Evolutionary conservation across 2,888 invertebrate species (phyloP).

Genomic region (Agriopis aurantiaria): DNA sequence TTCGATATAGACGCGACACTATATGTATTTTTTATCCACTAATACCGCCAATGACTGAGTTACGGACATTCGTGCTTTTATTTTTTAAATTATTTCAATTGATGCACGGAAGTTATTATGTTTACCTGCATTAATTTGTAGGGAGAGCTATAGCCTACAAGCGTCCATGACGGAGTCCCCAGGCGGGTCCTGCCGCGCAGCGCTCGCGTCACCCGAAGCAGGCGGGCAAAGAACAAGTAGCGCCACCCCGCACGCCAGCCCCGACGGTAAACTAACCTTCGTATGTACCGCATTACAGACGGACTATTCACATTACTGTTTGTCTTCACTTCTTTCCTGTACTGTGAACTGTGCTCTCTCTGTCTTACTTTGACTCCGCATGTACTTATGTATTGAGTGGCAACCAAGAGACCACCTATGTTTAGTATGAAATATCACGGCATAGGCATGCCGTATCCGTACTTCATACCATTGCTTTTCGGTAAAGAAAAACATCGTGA

Average conservation of each 20-base stretch:
- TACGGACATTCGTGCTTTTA: too few species aligned
- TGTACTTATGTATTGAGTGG: too few species aligned
- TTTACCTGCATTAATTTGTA: constrained; percentile 38
- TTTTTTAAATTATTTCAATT: too few species aligned
- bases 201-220: constrained; percentile 88
- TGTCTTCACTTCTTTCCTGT: constrained; percentile 27
- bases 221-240: constrained; percentile 72
- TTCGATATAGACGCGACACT: too few species aligned
- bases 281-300: constrained; percentile 75
- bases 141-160: constrained; percentile 88
- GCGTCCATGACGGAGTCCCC: constrained; percentile 87
- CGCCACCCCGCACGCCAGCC: constrained; percentile 79
- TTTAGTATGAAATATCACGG: not conserved
- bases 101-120: too few species aligned
- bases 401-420: too few species aligned
- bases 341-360: not conserved
- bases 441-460: not conserved
- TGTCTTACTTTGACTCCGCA: too few species aligned
- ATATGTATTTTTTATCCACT: too few species aligned
- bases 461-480: too few species aligned
- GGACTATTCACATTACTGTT: constrained; percentile 51
- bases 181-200: constrained; percentile 79
- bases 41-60: too few species aligned
- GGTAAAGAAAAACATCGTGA: too few species aligned
- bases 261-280: constrained; percentile 83